Evolutionary conservation across 2,797 vertebrate species (phyloP).

Genomic region (Paramormyrops hopkinsi): DNA sequence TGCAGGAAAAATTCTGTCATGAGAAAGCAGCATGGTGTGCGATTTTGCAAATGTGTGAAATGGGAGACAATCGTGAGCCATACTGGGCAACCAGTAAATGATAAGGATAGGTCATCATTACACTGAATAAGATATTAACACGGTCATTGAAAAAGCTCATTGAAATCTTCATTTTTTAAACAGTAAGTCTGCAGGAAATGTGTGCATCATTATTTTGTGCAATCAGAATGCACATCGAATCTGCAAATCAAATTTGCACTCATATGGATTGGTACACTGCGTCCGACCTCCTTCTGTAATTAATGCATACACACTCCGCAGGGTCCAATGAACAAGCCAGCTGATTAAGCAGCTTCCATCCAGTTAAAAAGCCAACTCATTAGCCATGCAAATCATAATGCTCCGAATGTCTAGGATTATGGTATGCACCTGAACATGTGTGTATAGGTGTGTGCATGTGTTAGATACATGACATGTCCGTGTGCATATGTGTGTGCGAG

Average conservation of each 20-base stretch:
- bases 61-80: background rate
- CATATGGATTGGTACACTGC: background rate
- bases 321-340: conserved; percentile 47
- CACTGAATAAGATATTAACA: background rate
- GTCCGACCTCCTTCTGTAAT: conserved; percentile 38
- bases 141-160: background rate
- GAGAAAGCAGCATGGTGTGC: background rate
- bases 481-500: background rate
- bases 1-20: background rate
- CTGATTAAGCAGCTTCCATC: conserved; percentile 30
- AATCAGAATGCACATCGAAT: background rate
- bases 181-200: background rate
- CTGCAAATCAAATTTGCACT: background rate
- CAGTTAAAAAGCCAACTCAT: conserved; percentile 27
- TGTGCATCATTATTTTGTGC: background rate
- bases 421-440: conserved; percentile 29
- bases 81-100: background rate
- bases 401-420: background rate
- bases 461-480: background rate
- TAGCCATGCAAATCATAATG: background rate
- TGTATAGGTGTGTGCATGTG: background rate
- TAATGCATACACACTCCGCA: conserved; percentile 31
- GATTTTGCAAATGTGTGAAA: background rate
- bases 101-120: background rate
- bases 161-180: background rate